Evolutionary conservation across 2,797 vertebrate species (phyloP).

Genomic region (Lagocephalus sceleratus): DNA sequence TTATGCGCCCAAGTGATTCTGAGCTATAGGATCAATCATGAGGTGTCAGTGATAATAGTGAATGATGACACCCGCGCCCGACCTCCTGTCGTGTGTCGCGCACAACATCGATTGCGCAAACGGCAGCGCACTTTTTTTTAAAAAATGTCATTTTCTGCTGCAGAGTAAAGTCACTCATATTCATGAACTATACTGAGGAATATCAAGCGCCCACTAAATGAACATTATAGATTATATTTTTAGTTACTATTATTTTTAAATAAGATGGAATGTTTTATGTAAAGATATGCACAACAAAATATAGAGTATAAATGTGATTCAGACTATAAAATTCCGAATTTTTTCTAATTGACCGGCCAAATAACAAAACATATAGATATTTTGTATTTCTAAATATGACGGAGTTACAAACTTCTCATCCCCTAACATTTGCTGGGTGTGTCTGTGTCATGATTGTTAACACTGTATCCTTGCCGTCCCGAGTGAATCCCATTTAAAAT

Average conservation of each 20-base stretch:
- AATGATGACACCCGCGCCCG: constrained; percentile 66
- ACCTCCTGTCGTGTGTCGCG: constrained; percentile 29
- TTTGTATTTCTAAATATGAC: too few species aligned
- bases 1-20: constrained; percentile 77
- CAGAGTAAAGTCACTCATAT: neutral
- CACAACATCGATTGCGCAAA: constrained; percentile 21
- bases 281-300: too few species aligned
- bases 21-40: constrained; percentile 82
- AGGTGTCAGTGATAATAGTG: constrained; percentile 79
- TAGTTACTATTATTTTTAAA: too few species aligned
- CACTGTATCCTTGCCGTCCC: constrained; percentile 65
- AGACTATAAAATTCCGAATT: too few species aligned
- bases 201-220: too few species aligned
- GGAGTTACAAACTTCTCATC: constrained; percentile 31
- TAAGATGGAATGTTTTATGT: too few species aligned
- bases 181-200: too few species aligned
- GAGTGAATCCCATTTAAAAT: constrained; percentile 80
- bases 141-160: constrained; percentile 35
- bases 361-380: too few species aligned
- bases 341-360: too few species aligned
- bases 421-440: constrained; percentile 42
- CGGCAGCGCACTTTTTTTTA: constrained; percentile 34
- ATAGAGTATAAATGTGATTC: too few species aligned
- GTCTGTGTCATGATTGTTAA: constrained; percentile 54
- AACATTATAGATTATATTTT: too few species aligned